Percentiles rank a stretch among this genome's conserved stretches.
phyloP scores from a whole-genome alignment of 2,113 vertebrate species.

The Entosphenus tridentatus region DNA sequence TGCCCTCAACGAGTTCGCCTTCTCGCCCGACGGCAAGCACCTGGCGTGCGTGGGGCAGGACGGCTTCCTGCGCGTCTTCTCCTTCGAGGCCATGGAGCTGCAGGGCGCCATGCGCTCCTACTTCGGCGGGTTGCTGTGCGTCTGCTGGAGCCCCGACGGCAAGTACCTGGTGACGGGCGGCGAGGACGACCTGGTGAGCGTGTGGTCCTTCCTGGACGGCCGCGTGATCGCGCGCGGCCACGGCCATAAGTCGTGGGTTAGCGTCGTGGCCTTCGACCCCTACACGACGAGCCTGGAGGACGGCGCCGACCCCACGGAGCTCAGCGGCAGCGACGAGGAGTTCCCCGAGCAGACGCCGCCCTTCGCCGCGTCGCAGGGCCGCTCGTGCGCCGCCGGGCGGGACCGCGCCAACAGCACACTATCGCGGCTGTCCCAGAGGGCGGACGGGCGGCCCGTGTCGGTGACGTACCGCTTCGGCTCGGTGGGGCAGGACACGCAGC shows the following conservation, averaged over 20 bases:
- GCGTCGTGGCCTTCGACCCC: constrained; percentile 83
- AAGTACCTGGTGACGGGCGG: constrained; percentile 85
- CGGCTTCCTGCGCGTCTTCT: constrained; percentile 82
- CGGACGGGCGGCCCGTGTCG: constrained; percentile 72
- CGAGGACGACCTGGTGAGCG: constrained; percentile 89
- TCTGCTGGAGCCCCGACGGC: constrained; percentile 93
- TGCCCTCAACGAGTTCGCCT: constrained; percentile 85
- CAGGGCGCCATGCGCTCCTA: constrained; percentile 98
- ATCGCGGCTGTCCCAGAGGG: constrained; percentile 74
- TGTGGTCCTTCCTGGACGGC: constrained; percentile 87
- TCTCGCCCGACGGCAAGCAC: constrained; percentile 92
- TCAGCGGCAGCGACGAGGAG: constrained; percentile 90
- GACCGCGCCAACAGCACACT: constrained; percentile 77
- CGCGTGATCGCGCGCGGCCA: constrained; percentile 80
- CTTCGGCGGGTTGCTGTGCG: constrained; percentile 88
- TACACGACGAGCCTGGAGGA: constrained; percentile 92
- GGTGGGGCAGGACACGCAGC: constrained; percentile 87
- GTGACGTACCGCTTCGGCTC: constrained; percentile 92
- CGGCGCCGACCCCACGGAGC: constrained; percentile 52
- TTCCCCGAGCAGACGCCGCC: constrained; percentile 59
- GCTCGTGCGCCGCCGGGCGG: constrained; percentile 27
- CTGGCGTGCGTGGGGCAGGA: constrained; percentile 86
- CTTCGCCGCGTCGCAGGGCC: not conserved
- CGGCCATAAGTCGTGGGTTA: constrained; percentile 94
- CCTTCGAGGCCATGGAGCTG: constrained; percentile 77